These are phyloP conservation scores for Nibea coibor DNA, from an alignment of 2,113 vertebrate species.

Conservation along the genomic window DNA sequence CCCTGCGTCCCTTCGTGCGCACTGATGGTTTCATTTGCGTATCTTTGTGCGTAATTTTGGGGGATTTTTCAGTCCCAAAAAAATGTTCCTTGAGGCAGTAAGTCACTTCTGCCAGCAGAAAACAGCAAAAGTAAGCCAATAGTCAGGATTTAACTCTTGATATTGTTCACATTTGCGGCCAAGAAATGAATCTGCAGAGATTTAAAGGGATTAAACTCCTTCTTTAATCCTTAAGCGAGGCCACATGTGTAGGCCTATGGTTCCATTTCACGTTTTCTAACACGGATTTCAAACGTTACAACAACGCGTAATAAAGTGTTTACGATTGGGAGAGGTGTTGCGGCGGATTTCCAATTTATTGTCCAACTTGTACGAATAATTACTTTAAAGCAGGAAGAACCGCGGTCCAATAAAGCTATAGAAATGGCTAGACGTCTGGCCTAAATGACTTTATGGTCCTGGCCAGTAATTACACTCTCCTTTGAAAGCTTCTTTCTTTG, in stretches of 20 bases:
- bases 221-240: not conserved
- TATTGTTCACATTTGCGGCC: not conserved
- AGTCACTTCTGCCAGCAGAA: not conserved
- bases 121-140: not conserved
- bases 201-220: not conserved
- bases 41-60: too few species aligned
- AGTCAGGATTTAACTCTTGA: not conserved
- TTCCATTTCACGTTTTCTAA: not conserved
- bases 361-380: slow-evolving; percentile 88
- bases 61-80: not conserved
- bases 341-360: slow-evolving; percentile 86
- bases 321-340: slow-evolving; percentile 88
- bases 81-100: not conserved
- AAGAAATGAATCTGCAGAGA: not conserved
- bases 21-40: not conserved
- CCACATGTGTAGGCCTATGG: not conserved
- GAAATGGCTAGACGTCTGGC: slow-evolving; percentile 98
- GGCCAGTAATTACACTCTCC: slow-evolving; percentile 87
- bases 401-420: slow-evolving; percentile 96
- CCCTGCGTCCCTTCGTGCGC: not conserved
- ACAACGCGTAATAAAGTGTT: slow-evolving; percentile 73
- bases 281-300: slow-evolving; percentile 27
- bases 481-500: slow-evolving; percentile 92
- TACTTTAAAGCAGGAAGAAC: slow-evolving; percentile 98
- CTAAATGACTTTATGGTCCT: slow-evolving; percentile 96